Base-by-base conservation (phyloP, 2,888 invertebrate genomes). In the Tetragonula carbonaria region DNA sequence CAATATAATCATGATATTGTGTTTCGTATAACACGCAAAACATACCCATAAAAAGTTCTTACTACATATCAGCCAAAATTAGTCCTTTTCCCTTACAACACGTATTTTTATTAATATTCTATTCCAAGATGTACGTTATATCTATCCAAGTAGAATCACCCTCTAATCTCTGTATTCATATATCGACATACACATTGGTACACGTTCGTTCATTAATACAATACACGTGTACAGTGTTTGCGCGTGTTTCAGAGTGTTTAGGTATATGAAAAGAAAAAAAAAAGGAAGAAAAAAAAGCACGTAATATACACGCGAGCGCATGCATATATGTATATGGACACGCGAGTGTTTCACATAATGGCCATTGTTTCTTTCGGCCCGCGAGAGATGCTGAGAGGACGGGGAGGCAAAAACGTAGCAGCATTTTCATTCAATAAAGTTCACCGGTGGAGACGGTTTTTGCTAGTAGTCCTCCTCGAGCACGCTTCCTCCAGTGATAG, bases 401-500 rank as follows among this genome's bases (percentile, higher is more conserved):
- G 87, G 89, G 82, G 87, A 28, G 28, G 87, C 90, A 92, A 93
- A 93, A 94, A 91, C 88, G 88, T 90, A 88, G 84, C 86, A 92
- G 92, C 87, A 92, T 93, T 93, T 93, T 93, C 93, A 93, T 93
- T 93, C 91, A 93, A 92, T 92, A 92, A 91, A 92, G 76, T 81
- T 78, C 51, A 71, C 72, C 74, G 80, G 75, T 71, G 70, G 71
- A 77, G 67, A 55, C 55, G 62, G 68, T 85, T 90, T 90, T 87
- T 84, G 82, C 84, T 73, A 86, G 65, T 68, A 63, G 51, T 67
- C 73, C 53, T 55, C 51, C 13, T n/a, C 38, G 4, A 65, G 6
- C 74, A 55, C 57, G 51, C 50, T 57, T 45, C 38, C 28, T 16
- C 21, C 55, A 71, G 4, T 71, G 72, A 63, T 83, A 45, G 45